Conservation (phyloP, 1,140 invertebrate genomes). For the Drosophila yakuba region DNA sequence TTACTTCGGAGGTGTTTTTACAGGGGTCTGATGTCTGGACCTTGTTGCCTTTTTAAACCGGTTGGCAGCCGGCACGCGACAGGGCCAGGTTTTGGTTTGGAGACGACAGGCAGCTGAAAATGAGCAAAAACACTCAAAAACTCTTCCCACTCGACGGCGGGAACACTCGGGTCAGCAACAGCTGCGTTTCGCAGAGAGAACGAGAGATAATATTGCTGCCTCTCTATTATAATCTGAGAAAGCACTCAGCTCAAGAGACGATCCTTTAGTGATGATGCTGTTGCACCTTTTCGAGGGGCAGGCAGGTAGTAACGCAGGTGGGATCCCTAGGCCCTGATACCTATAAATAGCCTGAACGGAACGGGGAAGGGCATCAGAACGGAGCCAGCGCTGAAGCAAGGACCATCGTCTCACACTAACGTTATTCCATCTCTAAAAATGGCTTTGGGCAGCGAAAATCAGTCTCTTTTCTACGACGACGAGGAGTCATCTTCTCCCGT, state of each 20-base stretch:
- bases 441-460: conserved; percentile 45
- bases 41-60: conserved; percentile 43
- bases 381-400: conserved; percentile 59
- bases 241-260: conserved; percentile 21
- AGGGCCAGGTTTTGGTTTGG: conserved; percentile 25
- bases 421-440: conserved; percentile 5
- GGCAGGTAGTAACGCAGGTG: conserved; percentile 52
- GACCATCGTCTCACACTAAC: conserved; percentile 5
- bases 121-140: conserved; percentile 16
- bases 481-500: conserved; percentile 15
- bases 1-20: not conserved
- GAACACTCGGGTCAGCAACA: conserved; percentile 28
- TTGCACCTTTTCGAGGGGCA: conserved; percentile 35
- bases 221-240: not conserved
- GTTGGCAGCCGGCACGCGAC: conserved; percentile 77
- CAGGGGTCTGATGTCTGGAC: not conserved
- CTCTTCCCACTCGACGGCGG: conserved; percentile 24
- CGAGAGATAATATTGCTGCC: not conserved
- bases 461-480: conserved; percentile 35
- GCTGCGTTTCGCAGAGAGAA: conserved; percentile 27
- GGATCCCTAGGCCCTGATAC: conserved; percentile 29
- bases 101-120: conserved; percentile 42
- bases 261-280: conserved; percentile 37
- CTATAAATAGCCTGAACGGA: conserved; percentile 76
- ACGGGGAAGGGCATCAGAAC: conserved; percentile 84